A percentile compares a stretch with the other conserved stretches of the same genome.
Evolutionary conservation across 2,888 invertebrate genomes (phyloP).

Genomic region (Leucozona laternaria): DNA sequence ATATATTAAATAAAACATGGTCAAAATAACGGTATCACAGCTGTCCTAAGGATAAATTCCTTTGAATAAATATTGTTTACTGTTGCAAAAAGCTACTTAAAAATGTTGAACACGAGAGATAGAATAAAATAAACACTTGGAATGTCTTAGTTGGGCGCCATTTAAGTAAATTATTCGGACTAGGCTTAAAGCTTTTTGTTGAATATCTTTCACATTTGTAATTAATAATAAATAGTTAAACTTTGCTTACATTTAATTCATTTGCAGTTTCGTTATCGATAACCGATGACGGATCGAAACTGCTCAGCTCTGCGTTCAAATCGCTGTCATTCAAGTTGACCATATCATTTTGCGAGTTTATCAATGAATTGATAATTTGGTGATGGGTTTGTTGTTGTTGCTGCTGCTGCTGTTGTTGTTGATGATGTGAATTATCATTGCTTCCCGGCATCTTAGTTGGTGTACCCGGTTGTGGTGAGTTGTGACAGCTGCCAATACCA

Average conservation of each 20-base stretch:
- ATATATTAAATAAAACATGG: background rate
- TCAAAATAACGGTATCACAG: no score
- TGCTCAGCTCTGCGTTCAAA: conserved; percentile 92
- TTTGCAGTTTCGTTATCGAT: conserved; percentile 96
- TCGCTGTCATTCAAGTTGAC: conserved; percentile 87
- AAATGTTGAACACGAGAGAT: no score
- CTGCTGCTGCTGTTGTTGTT: conserved; percentile 82
- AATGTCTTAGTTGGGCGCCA: no score
- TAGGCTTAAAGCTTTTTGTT: background rate
- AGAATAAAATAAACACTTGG: no score
- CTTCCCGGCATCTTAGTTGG: conserved; percentile 82
- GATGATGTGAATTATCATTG: conserved; percentile 80
- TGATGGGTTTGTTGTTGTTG: conserved; percentile 81
- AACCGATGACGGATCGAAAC: conserved; percentile 96
- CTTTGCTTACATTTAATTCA: conserved; percentile 93
- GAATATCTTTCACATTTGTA: no score
- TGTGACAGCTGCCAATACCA: conserved; percentile 78
- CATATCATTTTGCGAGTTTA: conserved; percentile 80
- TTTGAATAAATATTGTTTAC: no score
- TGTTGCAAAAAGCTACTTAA: no score
- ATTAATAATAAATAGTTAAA: background rate
- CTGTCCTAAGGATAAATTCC: no score
- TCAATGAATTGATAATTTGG: conserved; percentile 80
- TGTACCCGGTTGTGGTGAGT: conserved; percentile 84
- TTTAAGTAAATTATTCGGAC: background rate